Evolutionary conservation across 2,113 vertebrate genomes (phyloP), one percentile per base, ranked within the genome.

Genomic region (Aramus guarauna): DNA sequence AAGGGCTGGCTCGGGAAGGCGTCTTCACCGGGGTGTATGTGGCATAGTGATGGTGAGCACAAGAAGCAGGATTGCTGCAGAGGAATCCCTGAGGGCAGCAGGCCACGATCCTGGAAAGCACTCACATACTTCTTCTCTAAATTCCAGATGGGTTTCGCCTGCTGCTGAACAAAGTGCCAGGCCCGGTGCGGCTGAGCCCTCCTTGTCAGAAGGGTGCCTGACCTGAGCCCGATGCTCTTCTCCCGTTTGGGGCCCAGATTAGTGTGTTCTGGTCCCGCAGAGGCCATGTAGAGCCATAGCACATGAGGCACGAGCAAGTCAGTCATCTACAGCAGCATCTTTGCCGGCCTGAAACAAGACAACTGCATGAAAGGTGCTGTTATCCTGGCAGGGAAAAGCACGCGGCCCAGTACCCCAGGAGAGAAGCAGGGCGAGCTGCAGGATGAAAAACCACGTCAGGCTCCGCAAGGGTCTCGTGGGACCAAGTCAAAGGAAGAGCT

Each of bases 271-370:
- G 96, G 76, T 93, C 95, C 95, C 67, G 96, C 88, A 67, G 98
- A 98, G 96, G 98, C 98, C 98, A 99, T 98, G 93, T 89, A 97
- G 45, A 95, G 94, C 97, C 98, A 98, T 98, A 95, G 96, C 97
- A 98, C 10, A 11, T 26, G 64, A 91, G 72, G 86, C 91, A 71
- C 15, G 23, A 77, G 92, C 1, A 1, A 58, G 3, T 83, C 95
- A 45, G 66, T 92, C 68, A 62, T 37, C 45, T 92, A 95, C 27
- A 83, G 87, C 59, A 76, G 92, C 95, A 89, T 94, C 95, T 91
- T 97, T 12, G 43, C 86, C 88, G 55, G 73, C 92, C 97, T 98
- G 92, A 74, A 97, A 94, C 34, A 62, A 85, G 85, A 92, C 21
- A 8, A 97, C 34, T 83, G 29, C 26, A 55, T 20, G 60, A 74